phyloP scores from a whole-genome alignment of 1,140 invertebrate genomes.

The Adelges cooleyi region DNA sequence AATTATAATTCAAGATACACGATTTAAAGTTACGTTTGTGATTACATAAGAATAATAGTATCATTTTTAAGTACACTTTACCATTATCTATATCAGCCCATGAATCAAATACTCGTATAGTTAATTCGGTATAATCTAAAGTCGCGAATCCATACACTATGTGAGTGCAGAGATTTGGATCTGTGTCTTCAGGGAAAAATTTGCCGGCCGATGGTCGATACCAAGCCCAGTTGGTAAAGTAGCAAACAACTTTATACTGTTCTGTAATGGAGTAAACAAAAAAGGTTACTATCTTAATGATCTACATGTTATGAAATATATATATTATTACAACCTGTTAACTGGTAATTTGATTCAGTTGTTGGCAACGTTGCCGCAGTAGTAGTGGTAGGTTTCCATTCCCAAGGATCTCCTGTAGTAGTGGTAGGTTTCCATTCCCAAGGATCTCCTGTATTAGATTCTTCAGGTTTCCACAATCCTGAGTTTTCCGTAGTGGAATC shows the following conservation, averaged over 20 bases:
- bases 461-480: slow-evolving; percentile 23
- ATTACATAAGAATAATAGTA: not conserved
- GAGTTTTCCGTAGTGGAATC: slow-evolving; percentile 14
- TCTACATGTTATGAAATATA: not conserved
- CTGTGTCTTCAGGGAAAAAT: slow-evolving; percentile 72
- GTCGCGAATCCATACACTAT: slow-evolving; percentile 87
- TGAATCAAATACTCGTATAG: slow-evolving; percentile 70
- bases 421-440: slow-evolving; percentile 29
- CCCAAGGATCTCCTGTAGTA: slow-evolving; percentile 32
- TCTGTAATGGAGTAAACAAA: slow-evolving; percentile 21
- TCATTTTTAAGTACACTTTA: slow-evolving; percentile 39
- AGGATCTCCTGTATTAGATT: slow-evolving; percentile 35
- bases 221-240: slow-evolving; percentile 92
- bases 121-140: slow-evolving; percentile 60
- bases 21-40: not conserved
- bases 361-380: slow-evolving; percentile 30
- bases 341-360: slow-evolving; percentile 7
- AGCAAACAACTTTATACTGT: slow-evolving; percentile 68
- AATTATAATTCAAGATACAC: not conserved
- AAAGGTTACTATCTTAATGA: not conserved
- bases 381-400: slow-evolving; percentile 34
- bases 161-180: slow-evolving; percentile 76
- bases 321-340: slow-evolving; percentile 5
- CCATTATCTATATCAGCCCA: slow-evolving; percentile 81
- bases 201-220: slow-evolving; percentile 69